Evolutionary conservation across 2,888 invertebrate genomes (phyloP).

Genomic region (Apomyelois bistriatella): DNA sequence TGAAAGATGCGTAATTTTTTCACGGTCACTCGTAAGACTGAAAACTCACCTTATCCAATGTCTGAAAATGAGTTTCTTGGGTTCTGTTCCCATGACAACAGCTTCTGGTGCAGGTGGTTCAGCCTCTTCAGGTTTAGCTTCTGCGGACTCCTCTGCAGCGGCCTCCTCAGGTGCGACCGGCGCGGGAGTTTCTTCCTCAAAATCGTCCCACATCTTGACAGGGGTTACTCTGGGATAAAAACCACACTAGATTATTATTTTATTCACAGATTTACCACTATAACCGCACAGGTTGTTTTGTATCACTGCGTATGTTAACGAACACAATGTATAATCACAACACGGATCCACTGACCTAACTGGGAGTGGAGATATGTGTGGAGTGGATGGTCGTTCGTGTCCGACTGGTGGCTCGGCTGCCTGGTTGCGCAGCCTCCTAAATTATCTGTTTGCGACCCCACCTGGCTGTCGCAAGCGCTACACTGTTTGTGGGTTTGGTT

Average conservation of each 20-base stretch:
- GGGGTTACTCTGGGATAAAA: slow-evolving; percentile 62
- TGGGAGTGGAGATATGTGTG: slow-evolving; percentile 66
- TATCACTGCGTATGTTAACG: slow-evolving; percentile 24
- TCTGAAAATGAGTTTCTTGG: slow-evolving; percentile 85
- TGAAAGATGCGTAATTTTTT: neutral
- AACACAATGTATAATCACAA: slow-evolving; percentile 32
- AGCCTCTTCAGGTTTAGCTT: slow-evolving; percentile 61
- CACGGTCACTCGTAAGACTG: neutral
- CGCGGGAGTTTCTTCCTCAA: slow-evolving; percentile 68
- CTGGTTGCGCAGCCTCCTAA: slow-evolving; percentile 65
- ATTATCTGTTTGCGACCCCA: slow-evolving; percentile 73
- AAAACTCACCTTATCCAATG: slow-evolving; percentile 89
- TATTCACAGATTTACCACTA: slow-evolving; percentile 12
- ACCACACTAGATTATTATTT: slow-evolving; percentile 35
- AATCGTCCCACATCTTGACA: slow-evolving; percentile 79
- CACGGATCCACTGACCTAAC: slow-evolving; percentile 55
- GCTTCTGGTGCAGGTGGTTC: slow-evolving; percentile 65
- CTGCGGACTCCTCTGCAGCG: slow-evolving; percentile 38
- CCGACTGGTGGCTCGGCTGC: slow-evolving; percentile 59
- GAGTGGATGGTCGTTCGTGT: slow-evolving; percentile 67
- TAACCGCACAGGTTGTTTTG: slow-evolving; percentile 1
- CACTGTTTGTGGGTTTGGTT: slow-evolving; percentile 41
- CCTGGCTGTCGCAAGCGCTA: slow-evolving; percentile 66
- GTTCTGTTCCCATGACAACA: slow-evolving; percentile 73
- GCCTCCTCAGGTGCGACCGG: slow-evolving; percentile 43